Conservation (phyloP, 1,140 invertebrate species). For the Aphidius ervi region DNA sequence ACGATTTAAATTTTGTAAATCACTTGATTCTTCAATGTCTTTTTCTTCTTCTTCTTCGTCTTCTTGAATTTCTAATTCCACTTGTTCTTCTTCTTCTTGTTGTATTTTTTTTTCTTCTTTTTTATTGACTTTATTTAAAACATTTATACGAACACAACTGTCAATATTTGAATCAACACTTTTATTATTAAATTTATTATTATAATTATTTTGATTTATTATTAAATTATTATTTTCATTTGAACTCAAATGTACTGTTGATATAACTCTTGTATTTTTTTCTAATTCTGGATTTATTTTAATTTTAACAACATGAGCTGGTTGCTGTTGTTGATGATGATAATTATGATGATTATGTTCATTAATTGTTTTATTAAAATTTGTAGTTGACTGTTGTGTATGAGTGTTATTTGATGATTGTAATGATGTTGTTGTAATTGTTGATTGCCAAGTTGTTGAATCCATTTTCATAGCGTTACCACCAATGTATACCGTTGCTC, state of each 20-base stretch:
- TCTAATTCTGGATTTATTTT: constrained; percentile 60
- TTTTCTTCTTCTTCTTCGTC: too few species aligned
- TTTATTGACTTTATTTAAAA: constrained; percentile 36
- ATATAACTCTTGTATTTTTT: constrained; percentile 40
- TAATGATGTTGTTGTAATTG: constrained; percentile 43
- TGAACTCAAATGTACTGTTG: constrained; percentile 41
- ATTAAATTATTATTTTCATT: constrained; percentile 26
- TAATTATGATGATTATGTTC: constrained; percentile 31
- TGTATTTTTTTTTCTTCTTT: constrained; percentile 11
- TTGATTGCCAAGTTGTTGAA: constrained; percentile 35
- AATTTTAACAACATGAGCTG: constrained; percentile 64
- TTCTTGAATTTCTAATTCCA: neutral
- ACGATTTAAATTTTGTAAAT: neutral
- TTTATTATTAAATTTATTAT: constrained; percentile 38
- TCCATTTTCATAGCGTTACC: constrained; percentile 30
- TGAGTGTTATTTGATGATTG: constrained; percentile 16
- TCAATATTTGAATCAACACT: constrained; percentile 26
- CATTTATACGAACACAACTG: constrained; percentile 52
- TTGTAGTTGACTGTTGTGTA: constrained; percentile 45
- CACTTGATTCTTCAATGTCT: too few species aligned
- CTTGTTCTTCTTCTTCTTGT: too few species aligned
- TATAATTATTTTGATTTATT: constrained; percentile 45
- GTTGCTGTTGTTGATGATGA: constrained; percentile 32
- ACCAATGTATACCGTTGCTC: constrained; percentile 62
- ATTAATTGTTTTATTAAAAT: constrained; percentile 42